Conservation (phyloP, 2,888 invertebrate genomes). For the Aphodius sticticus region DNA sequence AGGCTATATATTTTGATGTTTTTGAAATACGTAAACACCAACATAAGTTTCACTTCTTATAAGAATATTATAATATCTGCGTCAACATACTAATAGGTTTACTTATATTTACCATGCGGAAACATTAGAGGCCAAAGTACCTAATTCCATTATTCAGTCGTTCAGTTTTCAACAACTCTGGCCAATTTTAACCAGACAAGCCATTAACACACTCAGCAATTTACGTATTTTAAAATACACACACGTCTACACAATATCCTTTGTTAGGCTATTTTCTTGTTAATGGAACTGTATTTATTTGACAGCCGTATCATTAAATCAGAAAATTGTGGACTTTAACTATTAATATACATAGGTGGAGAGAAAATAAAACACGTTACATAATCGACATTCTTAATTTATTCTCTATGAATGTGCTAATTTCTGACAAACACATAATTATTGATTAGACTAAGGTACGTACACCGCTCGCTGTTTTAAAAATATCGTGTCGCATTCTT, state of each 20-base stretch:
- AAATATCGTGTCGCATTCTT: constrained; percentile 4
- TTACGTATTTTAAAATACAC: neutral
- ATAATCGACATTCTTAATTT: neutral
- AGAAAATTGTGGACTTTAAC: neutral
- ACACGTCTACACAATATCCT: neutral
- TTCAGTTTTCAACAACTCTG: neutral
- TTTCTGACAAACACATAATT: neutral
- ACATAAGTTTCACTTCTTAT: no score
- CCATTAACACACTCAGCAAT: neutral
- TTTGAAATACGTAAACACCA: neutral
- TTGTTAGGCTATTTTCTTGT: no score
- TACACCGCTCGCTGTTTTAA: constrained; percentile 1
- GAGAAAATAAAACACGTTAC: neutral
- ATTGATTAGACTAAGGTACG: neutral
- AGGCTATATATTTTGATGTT: neutral
- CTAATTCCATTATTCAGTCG: neutral
- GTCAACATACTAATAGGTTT: neutral
- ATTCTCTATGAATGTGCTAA: neutral
- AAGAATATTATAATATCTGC: neutral
- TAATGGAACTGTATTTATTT: no score
- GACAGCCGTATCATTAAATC: neutral
- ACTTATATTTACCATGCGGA: neutral
- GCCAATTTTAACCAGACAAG: neutral
- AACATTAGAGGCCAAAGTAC: neutral
- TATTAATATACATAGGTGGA: neutral